Evolutionary conservation across 2,113 vertebrate genomes (phyloP).

Genomic region (Hystrix cristata): DNA sequence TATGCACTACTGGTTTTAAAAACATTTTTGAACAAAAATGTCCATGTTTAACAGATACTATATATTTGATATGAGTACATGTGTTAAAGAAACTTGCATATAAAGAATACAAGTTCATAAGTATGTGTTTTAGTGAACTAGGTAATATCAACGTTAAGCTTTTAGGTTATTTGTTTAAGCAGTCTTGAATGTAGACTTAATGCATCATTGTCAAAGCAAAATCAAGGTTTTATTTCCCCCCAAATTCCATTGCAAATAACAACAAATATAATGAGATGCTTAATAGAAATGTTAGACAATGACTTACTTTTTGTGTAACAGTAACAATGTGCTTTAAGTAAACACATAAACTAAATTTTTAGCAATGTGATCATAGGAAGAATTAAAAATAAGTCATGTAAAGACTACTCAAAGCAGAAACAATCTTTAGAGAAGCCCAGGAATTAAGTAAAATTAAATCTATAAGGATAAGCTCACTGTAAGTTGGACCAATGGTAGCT

Average conservation of each 20-base stretch:
- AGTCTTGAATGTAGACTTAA: not conserved
- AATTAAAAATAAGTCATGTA: not conserved
- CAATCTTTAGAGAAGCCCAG: not conserved
- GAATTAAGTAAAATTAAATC: not conserved
- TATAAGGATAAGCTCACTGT: not conserved
- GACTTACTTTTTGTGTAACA: not conserved
- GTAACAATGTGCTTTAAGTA: not conserved
- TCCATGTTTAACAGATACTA: not conserved
- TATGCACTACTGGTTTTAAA: not conserved
- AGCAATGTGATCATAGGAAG: not conserved
- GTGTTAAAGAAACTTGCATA: not conserved
- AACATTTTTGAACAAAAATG: conserved; percentile 7
- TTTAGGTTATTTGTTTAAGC: not conserved
- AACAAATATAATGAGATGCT: not conserved
- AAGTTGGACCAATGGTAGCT: not conserved
- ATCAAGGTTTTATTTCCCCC: not conserved
- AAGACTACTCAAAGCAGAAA: not conserved
- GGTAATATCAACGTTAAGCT: not conserved
- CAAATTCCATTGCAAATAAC: conserved; percentile 12
- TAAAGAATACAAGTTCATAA: not conserved
- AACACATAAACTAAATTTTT: conserved; percentile 12
- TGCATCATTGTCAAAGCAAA: not conserved
- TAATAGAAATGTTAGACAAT: not conserved
- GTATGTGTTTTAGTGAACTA: not conserved
- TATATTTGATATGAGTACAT: not conserved